Conservation (phyloP, 2,797 vertebrate species). For the Danio tinwini region DNA sequence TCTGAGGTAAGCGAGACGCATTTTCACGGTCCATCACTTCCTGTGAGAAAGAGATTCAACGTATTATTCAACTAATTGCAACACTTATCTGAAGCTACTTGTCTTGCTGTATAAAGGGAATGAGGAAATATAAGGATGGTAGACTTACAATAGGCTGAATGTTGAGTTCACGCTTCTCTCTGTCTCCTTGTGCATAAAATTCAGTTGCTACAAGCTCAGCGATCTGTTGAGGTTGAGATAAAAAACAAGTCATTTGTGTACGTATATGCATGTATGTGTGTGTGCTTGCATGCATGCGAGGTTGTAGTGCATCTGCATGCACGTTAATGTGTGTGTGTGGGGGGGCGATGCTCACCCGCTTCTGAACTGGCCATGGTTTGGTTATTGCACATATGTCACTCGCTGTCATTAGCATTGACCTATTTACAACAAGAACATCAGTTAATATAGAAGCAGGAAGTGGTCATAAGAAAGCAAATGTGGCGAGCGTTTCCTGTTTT, state of each 20-base stretch:
- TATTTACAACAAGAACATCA: conserved; percentile 57
- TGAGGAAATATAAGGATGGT: neutral
- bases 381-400: conserved; percentile 98
- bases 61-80: neutral
- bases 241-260: conserved; percentile 2
- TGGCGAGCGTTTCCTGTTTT: conserved; percentile 22
- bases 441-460: neutral
- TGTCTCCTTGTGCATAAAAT: conserved; percentile 73
- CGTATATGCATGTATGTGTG: neutral
- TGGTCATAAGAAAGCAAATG: conserved; percentile 9
- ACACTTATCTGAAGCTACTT: neutral
- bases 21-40: conserved; percentile 71
- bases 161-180: conserved; percentile 69
- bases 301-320: conserved; percentile 15
- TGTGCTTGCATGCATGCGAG: neutral
- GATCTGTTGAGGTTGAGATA: conserved; percentile 52
- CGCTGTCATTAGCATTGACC: conserved; percentile 99
- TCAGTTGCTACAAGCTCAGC: conserved; percentile 70
- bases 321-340: conserved; percentile 7
- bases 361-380: conserved; percentile 97
- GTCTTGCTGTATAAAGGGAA: neutral
- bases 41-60: conserved; percentile 12
- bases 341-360: conserved; percentile 79
- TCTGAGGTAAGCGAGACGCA: conserved; percentile 64
- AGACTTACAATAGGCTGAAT: conserved; percentile 68